A percentile compares a stretch with the other conserved stretches of the same genome.
Conservation (phyloP, 2,113 vertebrate species). For the Pteropus alecto region DNA sequence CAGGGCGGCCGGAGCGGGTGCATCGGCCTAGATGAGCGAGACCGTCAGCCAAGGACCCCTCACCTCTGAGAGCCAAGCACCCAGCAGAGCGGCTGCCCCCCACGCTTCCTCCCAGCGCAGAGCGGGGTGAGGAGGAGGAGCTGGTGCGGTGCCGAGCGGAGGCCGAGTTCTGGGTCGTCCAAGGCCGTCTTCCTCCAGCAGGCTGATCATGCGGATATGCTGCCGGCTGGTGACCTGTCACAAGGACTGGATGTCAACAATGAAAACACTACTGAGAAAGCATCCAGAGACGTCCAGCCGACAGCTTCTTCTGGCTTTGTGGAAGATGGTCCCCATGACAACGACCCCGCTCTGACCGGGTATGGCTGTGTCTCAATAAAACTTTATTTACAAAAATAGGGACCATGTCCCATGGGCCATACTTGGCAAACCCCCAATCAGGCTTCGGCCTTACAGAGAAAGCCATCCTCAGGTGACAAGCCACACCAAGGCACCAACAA, state of each 20-base stretch:
- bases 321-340: not conserved
- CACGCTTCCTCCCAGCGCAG: not conserved
- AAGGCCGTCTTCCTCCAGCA: not conserved
- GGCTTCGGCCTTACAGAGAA: not conserved
- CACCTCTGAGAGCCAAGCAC: not conserved
- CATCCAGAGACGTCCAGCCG: not conserved
- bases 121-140: not conserved
- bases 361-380: not conserved
- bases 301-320: no score
- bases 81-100: not conserved
- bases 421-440: not conserved
- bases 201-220: rapidly evolving
- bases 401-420: not conserved
- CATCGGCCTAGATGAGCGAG: rapidly evolving
- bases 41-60: not conserved
- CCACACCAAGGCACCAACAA: not conserved
- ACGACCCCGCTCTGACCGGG: rapidly evolving
- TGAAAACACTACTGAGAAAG: not conserved
- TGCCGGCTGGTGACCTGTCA: not conserved
- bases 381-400: not conserved
- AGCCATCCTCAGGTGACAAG: not conserved
- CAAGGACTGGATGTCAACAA: no score
- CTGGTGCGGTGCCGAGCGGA: no score
- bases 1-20: no score
- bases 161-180: no score